phyloP scores from a whole-genome alignment of 2,113 vertebrate genomes.

The Poicephalus meyeri region DNA sequence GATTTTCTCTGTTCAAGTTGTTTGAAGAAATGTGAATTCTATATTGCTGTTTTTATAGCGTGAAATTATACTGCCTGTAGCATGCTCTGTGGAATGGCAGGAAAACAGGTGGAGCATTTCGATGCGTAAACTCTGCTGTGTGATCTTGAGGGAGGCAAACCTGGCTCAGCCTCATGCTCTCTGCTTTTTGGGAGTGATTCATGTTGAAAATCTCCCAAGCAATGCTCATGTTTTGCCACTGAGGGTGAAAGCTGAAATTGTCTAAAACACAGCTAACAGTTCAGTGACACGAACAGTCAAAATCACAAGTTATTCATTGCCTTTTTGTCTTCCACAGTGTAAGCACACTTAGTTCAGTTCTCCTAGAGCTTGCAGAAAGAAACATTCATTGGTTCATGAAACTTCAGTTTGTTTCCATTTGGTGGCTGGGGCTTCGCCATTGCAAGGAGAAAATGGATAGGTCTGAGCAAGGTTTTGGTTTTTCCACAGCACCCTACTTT shows the following conservation, averaged over 20 bases:
- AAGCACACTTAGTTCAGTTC: background rate
- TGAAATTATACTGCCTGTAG: background rate
- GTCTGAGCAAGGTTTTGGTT: background rate
- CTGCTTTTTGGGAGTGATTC: background rate
- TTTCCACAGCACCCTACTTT: background rate
- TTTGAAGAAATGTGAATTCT: background rate
- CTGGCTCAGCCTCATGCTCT: background rate
- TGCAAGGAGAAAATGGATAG: background rate
- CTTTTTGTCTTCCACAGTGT: background rate
- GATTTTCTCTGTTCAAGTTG: background rate
- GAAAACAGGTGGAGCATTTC: background rate
- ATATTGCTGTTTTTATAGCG: background rate
- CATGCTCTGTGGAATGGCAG: background rate
- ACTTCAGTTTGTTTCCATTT: background rate
- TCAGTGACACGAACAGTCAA: background rate
- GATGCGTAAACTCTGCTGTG: background rate
- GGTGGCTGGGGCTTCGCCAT: background rate
- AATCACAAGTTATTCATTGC: background rate
- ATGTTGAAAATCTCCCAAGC: background rate
- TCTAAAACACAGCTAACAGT: background rate
- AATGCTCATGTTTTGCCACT: background rate
- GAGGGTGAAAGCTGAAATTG: background rate
- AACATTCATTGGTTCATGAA: background rate
- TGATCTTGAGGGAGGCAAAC: background rate
- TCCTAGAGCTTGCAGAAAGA: background rate